These are phyloP conservation scores for Acyrthosiphon pisum DNA, from an alignment of 1,140 invertebrate species.

Conservation along the genomic window DNA sequence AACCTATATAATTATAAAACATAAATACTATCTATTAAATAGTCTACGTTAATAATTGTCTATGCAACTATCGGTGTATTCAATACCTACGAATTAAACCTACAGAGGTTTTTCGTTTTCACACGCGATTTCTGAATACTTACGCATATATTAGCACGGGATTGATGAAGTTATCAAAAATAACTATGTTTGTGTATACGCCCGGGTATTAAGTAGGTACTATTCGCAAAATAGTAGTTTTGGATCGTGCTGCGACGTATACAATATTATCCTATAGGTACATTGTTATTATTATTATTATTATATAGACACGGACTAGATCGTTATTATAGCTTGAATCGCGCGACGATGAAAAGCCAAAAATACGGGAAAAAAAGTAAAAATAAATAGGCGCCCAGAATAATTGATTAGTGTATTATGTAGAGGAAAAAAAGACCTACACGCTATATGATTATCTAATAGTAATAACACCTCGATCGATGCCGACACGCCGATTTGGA, in stretches of 20 bases:
- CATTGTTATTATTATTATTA: no score
- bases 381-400: slow-evolving; percentile 4
- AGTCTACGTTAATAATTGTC: no score
- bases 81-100: no score
- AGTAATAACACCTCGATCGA: slow-evolving; percentile 42
- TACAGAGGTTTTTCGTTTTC: background rate
- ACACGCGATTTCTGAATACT: background rate
- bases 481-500: slow-evolving; percentile 52
- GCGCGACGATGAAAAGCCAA: background rate
- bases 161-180: slow-evolving; percentile 12
- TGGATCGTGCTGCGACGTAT: background rate
- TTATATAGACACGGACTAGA: background rate
- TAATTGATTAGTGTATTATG: slow-evolving; percentile 41
- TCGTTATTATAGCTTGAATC: background rate
- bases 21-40: no score
- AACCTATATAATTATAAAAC: no score
- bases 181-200: background rate
- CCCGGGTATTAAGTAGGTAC: background rate
- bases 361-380: slow-evolving; percentile 12
- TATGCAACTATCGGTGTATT: no score
- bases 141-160: background rate
- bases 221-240: background rate
- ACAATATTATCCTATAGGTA: background rate
- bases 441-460: slow-evolving; percentile 36
- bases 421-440: slow-evolving; percentile 1